A percentile compares a stretch with the other conserved stretches of the same genome.
phyloP scores from a whole-genome alignment of 2,797 vertebrate species.

The Acrossocheilus wenchowensis region DNA sequence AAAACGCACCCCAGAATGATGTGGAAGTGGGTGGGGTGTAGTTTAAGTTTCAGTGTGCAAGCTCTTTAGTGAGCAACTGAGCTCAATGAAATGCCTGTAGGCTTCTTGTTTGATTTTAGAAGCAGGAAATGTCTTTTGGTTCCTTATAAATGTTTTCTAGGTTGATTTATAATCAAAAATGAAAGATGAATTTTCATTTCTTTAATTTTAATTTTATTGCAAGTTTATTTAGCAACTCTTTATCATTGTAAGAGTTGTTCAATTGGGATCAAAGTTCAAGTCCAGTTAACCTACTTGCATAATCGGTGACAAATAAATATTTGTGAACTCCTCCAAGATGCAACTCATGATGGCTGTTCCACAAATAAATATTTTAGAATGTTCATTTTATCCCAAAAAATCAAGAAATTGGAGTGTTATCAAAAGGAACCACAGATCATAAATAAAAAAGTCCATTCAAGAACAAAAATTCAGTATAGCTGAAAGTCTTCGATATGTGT shows the following conservation, averaged over 20 bases:
- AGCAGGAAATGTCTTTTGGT: neutral
- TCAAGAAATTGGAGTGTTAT: neutral
- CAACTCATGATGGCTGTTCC: neutral
- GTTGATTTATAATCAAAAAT: neutral
- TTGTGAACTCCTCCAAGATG: neutral
- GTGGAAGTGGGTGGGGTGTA: neutral
- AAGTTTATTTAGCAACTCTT: neutral
- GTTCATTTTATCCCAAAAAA: neutral
- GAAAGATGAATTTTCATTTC: neutral
- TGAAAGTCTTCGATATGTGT: neutral
- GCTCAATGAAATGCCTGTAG: neutral
- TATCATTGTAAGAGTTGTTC: constrained; percentile 32
- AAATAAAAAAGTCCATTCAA: constrained; percentile 4
- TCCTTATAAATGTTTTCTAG: neutral
- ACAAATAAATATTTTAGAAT: neutral
- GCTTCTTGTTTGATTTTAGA: neutral
- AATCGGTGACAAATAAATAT: constrained; percentile 1
- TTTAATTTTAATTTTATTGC: neutral
- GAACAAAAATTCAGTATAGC: neutral
- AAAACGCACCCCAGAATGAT: neutral
- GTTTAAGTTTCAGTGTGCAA: constrained; percentile 7
- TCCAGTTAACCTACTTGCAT: constrained; percentile 4
- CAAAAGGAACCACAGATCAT: neutral
- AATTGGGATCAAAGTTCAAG: constrained; percentile 14
- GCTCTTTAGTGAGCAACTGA: neutral